Evolutionary conservation across 2,888 invertebrate species (phyloP).

Genomic region (Drosophila differens): DNA sequence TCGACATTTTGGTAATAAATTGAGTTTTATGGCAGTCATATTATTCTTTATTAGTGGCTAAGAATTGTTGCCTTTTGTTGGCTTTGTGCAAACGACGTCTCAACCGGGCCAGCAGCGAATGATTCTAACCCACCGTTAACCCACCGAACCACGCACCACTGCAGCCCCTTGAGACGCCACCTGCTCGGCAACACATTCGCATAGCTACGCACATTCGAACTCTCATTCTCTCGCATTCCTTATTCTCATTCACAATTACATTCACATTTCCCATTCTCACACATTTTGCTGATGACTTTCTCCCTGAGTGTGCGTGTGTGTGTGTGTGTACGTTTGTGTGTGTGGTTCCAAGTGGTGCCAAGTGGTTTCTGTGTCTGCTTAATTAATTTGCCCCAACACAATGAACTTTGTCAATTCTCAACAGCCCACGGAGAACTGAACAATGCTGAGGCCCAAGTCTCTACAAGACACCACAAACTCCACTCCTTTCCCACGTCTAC

Average conservation of each 20-base stretch:
- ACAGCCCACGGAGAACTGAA: constrained; percentile 33
- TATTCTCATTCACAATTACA: constrained; percentile 32
- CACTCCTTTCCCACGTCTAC: neutral
- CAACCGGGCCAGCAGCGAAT: constrained; percentile 33
- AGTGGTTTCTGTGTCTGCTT: constrained; percentile 56
- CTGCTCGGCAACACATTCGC: constrained; percentile 30
- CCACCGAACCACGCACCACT: neutral
- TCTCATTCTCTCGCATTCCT: constrained; percentile 14
- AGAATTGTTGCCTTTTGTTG: constrained; percentile 81
- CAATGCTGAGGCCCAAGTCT: constrained; percentile 9
- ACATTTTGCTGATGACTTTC: neutral
- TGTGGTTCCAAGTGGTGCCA: constrained; percentile 21
- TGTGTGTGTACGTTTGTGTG: constrained; percentile 13
- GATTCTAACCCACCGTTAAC: constrained; percentile 1
- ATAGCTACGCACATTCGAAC: constrained; percentile 31
- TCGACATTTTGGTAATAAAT: constrained; percentile 80
- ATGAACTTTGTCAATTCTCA: constrained; percentile 54
- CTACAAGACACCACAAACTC: neutral
- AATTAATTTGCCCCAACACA: constrained; percentile 66
- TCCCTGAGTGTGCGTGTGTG: neutral
- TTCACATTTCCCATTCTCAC: constrained; percentile 38
- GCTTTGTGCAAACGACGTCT: constrained; percentile 75
- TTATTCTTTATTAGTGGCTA: constrained; percentile 80
- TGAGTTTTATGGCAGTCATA: constrained; percentile 81
- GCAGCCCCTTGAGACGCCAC: constrained; percentile 27